Evolutionary conservation across 2,113 vertebrate species (phyloP), one percentile per base, ranked within the genome.

Genomic region (Neopipo cinnamomea): DNA sequence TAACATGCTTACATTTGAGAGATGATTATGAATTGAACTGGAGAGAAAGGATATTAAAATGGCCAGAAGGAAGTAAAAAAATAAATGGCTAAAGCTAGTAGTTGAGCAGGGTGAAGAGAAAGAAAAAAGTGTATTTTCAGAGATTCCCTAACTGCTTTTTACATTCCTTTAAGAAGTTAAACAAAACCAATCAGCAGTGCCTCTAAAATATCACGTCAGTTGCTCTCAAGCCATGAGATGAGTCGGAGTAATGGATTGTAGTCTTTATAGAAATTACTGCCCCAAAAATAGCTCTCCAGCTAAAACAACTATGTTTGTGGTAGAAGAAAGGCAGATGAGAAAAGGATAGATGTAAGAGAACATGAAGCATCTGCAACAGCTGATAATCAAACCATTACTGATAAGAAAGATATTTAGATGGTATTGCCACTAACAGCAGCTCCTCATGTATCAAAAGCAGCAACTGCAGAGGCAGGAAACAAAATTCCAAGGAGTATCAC

Each of bases 31-130:
- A 71, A 77, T 5, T 77, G 41, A 87, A 46, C 7, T 44, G 30
- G 18, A 89, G 27, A 53, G 18, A 84, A 80, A 86, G 66, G 58
- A 91, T 85, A 94, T 94, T 96, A 92, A 89, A 90, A 74, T 49
- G 46, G 17, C 65, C 73, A 90, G 70, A 94, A 95, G 37, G 37
- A 96, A 81, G 35, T 52, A 56, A 89, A 87, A 90, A 95, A 63
- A 74, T 11, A 91, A 78, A 86, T 41, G 73, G 17, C 73, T 78
- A 65, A 50, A 39, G 35, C 44, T 65, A 87, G 44, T 30, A 81
- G 56, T 14, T 68, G 37, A 30, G 72, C 49, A 39, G 31, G 17
- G 39, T 78, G 20, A 82, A 79, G 16, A 56, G 12, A n/a, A 37
- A 56, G 39, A 56, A 84, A 55, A 41, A 35, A 31, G 37, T 2